Evolutionary conservation across 2,113 vertebrate genomes (phyloP).

Genomic region (Bucco capensis): DNA sequence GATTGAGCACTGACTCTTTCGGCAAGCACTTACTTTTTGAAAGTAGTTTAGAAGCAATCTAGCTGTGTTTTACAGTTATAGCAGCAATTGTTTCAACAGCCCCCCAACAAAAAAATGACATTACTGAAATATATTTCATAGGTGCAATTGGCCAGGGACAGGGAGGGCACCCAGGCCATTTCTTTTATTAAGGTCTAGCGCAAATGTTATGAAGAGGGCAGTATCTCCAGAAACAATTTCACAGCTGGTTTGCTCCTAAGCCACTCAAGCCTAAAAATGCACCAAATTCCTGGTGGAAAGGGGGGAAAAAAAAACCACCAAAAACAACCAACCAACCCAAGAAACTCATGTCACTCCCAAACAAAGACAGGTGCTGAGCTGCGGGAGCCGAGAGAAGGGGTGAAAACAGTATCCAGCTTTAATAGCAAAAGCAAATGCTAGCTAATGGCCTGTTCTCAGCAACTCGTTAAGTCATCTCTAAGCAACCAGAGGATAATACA

Average conservation of each 20-base stretch:
- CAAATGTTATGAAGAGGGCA: slow-evolving; percentile 86
- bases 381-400: slow-evolving; percentile 84
- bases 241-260: slow-evolving; percentile 99
- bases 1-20: slow-evolving; percentile 77
- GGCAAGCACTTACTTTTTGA: slow-evolving; percentile 80
- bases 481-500: slow-evolving; percentile 86
- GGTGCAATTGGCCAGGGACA: slow-evolving; percentile 83
- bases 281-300: slow-evolving; percentile 96
- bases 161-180: slow-evolving; percentile 82
- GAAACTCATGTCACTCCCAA: slow-evolving; percentile 99
- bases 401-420: slow-evolving; percentile 93
- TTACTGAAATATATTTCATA: slow-evolving; percentile 86
- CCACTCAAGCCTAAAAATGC: slow-evolving; percentile 99
- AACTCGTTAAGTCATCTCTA: slow-evolving; percentile 97
- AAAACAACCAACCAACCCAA: too few species aligned
- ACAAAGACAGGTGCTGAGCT: slow-evolving; percentile 97
- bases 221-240: slow-evolving; percentile 99
- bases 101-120: slow-evolving; percentile 75
- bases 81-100: slow-evolving; percentile 83
- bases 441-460: slow-evolving; percentile 91
- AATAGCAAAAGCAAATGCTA: slow-evolving; percentile 98
- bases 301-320: slow-evolving; percentile 83
- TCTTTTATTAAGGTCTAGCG: slow-evolving; percentile 82
- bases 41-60: slow-evolving; percentile 86
- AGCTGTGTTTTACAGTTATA: slow-evolving; percentile 82